phyloP scores from a whole-genome alignment of 2,113 vertebrate genomes.

The Crotalus horridus region DNA sequence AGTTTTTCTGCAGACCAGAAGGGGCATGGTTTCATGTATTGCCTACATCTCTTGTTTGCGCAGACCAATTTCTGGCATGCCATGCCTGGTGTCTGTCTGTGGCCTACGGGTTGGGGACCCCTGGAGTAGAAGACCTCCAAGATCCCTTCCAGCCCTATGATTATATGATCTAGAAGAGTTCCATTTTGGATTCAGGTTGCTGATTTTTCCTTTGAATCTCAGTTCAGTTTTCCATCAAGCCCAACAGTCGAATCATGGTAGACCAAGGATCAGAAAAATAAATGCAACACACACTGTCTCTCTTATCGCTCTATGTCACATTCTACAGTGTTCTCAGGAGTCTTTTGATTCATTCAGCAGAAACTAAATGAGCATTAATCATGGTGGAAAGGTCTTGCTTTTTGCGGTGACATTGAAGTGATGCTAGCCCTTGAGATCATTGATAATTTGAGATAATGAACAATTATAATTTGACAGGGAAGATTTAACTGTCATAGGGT shows the following conservation, averaged over 20 bases:
- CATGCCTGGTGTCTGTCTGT: neutral
- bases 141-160: neutral
- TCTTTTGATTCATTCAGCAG: conserved; percentile 46
- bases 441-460: conserved; percentile 58
- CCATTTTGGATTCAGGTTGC: neutral
- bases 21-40: neutral
- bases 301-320: neutral
- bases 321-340: neutral
- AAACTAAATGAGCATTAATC: conserved; percentile 62
- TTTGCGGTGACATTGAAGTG: conserved; percentile 58
- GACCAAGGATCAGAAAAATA: neutral
- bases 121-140: neutral
- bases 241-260: neutral
- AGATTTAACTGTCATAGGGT: conserved; percentile 22
- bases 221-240: neutral
- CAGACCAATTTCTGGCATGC: too few species aligned
- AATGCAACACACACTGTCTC: neutral
- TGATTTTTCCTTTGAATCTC: neutral
- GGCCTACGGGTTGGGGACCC: too few species aligned
- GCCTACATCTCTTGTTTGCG: neutral
- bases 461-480: conserved; percentile 18
- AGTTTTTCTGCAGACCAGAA: neutral
- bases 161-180: neutral
- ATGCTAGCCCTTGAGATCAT: conserved; percentile 38
- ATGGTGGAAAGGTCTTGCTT: conserved; percentile 45